A percentile compares a stretch with the other conserved stretches of the same genome.
phyloP scores from a whole-genome alignment of 2,113 vertebrate genomes.

The Rhizomys pruinosus region DNA sequence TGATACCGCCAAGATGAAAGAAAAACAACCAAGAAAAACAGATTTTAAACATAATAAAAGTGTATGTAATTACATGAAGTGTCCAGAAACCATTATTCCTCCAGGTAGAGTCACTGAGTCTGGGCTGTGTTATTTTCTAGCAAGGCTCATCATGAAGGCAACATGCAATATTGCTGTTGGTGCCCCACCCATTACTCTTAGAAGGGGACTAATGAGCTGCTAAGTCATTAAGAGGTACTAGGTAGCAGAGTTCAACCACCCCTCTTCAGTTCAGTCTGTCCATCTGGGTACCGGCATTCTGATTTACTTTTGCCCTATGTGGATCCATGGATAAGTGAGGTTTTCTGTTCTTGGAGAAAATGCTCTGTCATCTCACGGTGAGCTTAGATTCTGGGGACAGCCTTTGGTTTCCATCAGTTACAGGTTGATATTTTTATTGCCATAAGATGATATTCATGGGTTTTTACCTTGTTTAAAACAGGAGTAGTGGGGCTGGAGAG shows the following conservation, averaged over 20 bases:
- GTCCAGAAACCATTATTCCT: not conserved
- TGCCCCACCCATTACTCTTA: not conserved
- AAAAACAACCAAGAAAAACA: not conserved
- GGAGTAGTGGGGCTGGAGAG: too few relatives aligned
- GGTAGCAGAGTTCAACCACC: not conserved
- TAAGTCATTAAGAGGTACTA: not conserved
- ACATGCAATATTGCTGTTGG: not conserved
- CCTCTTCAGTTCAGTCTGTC: not conserved
- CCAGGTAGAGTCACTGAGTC: not conserved
- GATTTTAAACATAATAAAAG: not conserved
- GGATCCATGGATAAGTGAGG: not conserved
- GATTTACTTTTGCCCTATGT: not conserved
- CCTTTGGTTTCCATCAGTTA: not conserved
- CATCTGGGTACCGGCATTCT: not conserved
- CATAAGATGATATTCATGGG: not conserved
- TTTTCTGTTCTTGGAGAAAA: rapidly evolving
- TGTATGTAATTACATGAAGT: not conserved
- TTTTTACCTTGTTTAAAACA: not conserved
- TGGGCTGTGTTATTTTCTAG: too few relatives aligned
- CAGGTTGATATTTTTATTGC: not conserved
- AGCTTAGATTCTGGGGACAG: not conserved
- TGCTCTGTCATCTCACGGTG: not conserved
- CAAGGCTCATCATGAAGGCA: not conserved
- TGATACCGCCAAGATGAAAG: too few relatives aligned
- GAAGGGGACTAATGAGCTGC: not conserved